Percentiles rank a stretch among this genome's conserved stretches.
Conservation (phyloP, 2,888 invertebrate genomes). For the Temnothorax ravouxi region DNA sequence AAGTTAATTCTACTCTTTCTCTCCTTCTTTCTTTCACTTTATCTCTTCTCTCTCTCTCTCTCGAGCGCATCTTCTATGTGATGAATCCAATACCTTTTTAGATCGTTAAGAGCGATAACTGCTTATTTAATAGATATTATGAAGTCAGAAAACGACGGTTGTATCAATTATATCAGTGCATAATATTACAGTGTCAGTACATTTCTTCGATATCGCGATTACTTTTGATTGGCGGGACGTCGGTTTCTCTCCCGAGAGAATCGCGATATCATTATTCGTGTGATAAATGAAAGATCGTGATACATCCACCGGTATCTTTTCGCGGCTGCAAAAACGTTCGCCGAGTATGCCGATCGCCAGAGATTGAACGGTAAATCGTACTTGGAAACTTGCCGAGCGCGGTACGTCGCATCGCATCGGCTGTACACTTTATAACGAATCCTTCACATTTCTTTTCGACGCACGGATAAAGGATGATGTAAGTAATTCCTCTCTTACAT, state of each 20-base stretch:
- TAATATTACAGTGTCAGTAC: slow-evolving; percentile 6
- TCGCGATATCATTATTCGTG: slow-evolving; percentile 41
- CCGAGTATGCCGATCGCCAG: slow-evolving; percentile 56
- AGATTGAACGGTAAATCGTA: slow-evolving; percentile 75
- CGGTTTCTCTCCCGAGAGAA: slow-evolving; percentile 31
- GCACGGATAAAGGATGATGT: slow-evolving; percentile 31
- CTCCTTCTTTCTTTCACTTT: neutral
- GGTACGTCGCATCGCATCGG: slow-evolving; percentile 45
- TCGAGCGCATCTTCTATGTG: neutral
- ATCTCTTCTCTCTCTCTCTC: neutral
- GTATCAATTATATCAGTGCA: slow-evolving; percentile 25
- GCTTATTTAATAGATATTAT: slow-evolving; percentile 15
- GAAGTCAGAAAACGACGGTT: neutral
- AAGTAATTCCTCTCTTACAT: slow-evolving; percentile 31
- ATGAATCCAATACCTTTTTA: neutral
- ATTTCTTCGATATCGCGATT: slow-evolving; percentile 15
- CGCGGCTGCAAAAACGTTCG: slow-evolving; percentile 62
- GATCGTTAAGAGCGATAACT: slow-evolving; percentile 7
- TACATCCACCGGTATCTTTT: slow-evolving; percentile 53
- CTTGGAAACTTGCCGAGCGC: slow-evolving; percentile 71
- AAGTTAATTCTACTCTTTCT: slow-evolving; percentile 69
- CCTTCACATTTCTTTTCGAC: slow-evolving; percentile 58
- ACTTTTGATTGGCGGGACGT: slow-evolving; percentile 21
- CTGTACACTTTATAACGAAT: slow-evolving; percentile 63
- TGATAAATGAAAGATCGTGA: slow-evolving; percentile 50